phyloP scores from a whole-genome alignment of 2,888 invertebrate species.

The Phymatocera aterrima region DNA sequence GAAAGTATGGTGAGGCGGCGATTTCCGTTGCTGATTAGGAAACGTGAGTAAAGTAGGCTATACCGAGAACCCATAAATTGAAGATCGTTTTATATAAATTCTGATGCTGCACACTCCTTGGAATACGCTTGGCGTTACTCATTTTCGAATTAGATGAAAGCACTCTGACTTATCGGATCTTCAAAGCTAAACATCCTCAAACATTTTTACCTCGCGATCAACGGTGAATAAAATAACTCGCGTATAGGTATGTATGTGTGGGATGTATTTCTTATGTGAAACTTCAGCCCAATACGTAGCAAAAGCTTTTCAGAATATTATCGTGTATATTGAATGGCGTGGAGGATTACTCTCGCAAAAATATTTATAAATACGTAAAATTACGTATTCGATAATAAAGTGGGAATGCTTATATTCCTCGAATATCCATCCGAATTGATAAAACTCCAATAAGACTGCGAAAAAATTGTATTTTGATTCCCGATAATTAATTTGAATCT shows the following conservation, averaged over 20 bases:
- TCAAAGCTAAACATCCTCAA: conserved; percentile 37
- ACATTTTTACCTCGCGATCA: not conserved
- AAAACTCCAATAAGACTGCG: too few relatives aligned
- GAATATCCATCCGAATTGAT: too few relatives aligned
- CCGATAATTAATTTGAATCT: too few relatives aligned
- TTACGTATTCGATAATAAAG: too few relatives aligned
- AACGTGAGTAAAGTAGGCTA: not conserved
- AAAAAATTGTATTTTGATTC: too few relatives aligned
- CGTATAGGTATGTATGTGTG: too few relatives aligned
- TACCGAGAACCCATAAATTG: conserved; percentile 17
- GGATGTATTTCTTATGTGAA: too few relatives aligned
- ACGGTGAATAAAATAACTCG: too few relatives aligned
- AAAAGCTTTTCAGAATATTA: not conserved
- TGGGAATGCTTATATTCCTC: too few relatives aligned
- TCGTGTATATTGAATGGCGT: too few relatives aligned
- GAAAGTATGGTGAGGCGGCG: not conserved
- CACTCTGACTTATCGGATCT: conserved; percentile 43
- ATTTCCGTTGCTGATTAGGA: not conserved
- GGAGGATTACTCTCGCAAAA: too few relatives aligned
- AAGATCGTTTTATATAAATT: conserved; percentile 5
- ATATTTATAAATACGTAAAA: not conserved
- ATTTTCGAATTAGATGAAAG: conserved; percentile 13
- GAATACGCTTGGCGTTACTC: not conserved
- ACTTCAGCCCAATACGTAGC: not conserved
- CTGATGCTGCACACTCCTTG: not conserved